Evolutionary conservation across 1,140 invertebrate species (phyloP).

Genomic region (Macrobrachium rosenbergii): DNA sequence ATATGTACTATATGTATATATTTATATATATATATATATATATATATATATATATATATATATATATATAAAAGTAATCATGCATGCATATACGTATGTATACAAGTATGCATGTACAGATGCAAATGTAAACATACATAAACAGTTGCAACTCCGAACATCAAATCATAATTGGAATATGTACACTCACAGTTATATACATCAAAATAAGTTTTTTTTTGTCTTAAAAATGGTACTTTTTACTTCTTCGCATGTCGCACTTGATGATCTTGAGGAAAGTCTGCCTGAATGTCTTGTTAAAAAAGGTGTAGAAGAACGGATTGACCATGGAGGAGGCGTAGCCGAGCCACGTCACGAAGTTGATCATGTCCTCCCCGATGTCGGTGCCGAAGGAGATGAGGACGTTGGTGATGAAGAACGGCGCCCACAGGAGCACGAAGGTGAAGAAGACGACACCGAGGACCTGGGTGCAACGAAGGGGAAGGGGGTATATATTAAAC

Average conservation of each 20-base stretch:
- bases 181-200: neutral
- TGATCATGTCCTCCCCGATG: constrained; percentile 83
- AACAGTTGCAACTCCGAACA: constrained; percentile 1
- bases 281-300: constrained; percentile 92
- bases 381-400: constrained; percentile 83
- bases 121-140: neutral
- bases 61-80: neutral
- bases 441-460: constrained; percentile 93
- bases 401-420: constrained; percentile 92
- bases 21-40: neutral
- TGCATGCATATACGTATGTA: neutral
- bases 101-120: neutral
- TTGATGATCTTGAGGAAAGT: constrained; percentile 90
- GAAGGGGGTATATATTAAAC: neutral
- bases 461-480: constrained; percentile 71
- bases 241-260: constrained; percentile 71
- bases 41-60: neutral
- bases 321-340: constrained; percentile 95
- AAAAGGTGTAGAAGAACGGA: constrained; percentile 94
- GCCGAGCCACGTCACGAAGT: constrained; percentile 90
- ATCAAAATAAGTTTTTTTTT: neutral
- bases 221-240: constrained; percentile 63
- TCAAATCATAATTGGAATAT: neutral
- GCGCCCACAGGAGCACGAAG: constrained; percentile 93
- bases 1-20: neutral